Base-by-base conservation (phyloP, 2,797 vertebrate species). In the Hemitrygon akajei region DNA sequence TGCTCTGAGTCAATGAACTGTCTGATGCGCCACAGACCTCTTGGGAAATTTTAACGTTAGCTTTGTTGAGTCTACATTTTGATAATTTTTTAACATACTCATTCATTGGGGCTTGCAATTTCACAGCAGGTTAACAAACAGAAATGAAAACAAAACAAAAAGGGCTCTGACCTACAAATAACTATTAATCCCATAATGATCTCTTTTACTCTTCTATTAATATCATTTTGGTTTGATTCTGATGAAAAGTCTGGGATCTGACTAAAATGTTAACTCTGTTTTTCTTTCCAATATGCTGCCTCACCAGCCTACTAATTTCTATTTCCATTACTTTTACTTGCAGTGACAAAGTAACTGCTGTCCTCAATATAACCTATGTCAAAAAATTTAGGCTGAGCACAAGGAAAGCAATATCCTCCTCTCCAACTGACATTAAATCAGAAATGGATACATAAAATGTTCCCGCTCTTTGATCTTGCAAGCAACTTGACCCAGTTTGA, bases 11-110 rank as follows among this genome's bases (percentile, higher is more conserved):
- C 87, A 91, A 71, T 10, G 63, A 40, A 71, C 87, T 91, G 18
- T 69, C 37, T 73, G 69, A 73, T 73, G 66, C 71, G 16, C 69
- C 6, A 40, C 34, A 73, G 22, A 10, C 22, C 66, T 56, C 37
- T 37, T 9, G 27, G 37, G 69, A 92, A 92, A 73, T 92, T 37
- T 92, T 75, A 92, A 75, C 37, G 73, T 47, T 34, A 91, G 89
- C 37, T 47, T 92, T 73, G 40, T 22, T 47, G 30, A 73, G 71
- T 47, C 66, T 40, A 25, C n/a, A 92, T 22, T 75, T 92, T 75
- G 69, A 73, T 92, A 4, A 92, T 47, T 47, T 75, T 73, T 75
- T 75, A 73, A 75, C 34, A 71, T 11, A 9, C 12, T 22, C 25
- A 16, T 20, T 7, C 20, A 22, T 73, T 73, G 22, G 18, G 69